Percentiles rank a stretch among this genome's conserved stretches.
Conservation (phyloP, 2,113 vertebrate genomes). For the Mastomys coucha region DNA sequence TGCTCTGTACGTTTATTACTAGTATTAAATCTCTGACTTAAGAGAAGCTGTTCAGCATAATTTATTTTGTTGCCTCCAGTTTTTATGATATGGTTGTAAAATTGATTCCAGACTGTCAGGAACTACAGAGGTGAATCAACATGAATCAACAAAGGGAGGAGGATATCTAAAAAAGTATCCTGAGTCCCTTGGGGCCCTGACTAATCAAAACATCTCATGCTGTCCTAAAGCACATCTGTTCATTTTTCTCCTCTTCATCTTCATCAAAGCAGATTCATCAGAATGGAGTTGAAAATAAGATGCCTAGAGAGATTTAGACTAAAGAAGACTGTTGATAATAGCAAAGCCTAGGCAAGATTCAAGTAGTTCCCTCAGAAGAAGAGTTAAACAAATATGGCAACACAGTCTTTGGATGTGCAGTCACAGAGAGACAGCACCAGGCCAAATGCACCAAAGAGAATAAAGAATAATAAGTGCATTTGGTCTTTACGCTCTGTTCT, state of each 20-base stretch:
- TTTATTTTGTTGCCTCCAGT: slow-evolving; percentile 64
- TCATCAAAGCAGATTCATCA: background rate
- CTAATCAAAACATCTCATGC: slow-evolving; percentile 26
- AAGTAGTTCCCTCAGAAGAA: background rate
- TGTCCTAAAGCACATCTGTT: background rate
- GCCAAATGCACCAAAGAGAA: background rate
- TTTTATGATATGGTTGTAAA: slow-evolving; percentile 51
- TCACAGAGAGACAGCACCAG: background rate
- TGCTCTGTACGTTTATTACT: slow-evolving; percentile 42
- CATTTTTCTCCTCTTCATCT: slow-evolving; percentile 12
- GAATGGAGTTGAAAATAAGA: slow-evolving; percentile 18
- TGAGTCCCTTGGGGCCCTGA: background rate
- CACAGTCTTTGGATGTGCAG: background rate
- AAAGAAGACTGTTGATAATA: background rate
- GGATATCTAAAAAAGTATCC: slow-evolving; percentile 39
- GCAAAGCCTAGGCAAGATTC: background rate
- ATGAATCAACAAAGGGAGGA: background rate
- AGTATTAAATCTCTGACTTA: slow-evolving; percentile 63
- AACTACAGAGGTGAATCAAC: background rate
- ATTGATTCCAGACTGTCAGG: slow-evolving; percentile 41
- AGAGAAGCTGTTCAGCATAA: slow-evolving; percentile 53
- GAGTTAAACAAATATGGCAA: background rate
- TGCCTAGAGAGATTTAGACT: background rate
- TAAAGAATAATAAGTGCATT: background rate
- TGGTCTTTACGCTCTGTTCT: background rate